Evolutionary conservation across 30 jellyfish, hydroid and myxozoan genomes (phyloP).

Genomic region (Pelagia noctiluca): DNA sequence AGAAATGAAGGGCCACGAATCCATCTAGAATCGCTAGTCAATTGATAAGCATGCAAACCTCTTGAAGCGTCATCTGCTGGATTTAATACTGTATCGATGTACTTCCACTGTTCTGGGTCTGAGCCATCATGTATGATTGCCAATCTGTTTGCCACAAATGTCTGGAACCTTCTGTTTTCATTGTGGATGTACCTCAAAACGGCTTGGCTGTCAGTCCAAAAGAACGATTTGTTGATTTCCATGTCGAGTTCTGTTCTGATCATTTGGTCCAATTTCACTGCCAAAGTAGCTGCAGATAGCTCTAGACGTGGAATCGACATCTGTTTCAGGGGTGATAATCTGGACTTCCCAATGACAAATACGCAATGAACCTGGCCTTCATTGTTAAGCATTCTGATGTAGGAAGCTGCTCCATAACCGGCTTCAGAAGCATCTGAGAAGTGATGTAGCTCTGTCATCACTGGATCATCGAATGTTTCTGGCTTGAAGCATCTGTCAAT

Average conservation of each 20-base stretch:
- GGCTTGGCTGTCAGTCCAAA: slow-evolving; percentile 71
- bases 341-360: slow-evolving; percentile 59
- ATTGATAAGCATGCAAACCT: slow-evolving; percentile 14
- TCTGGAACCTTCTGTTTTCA: slow-evolving; percentile 26
- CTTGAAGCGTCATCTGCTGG: slow-evolving; percentile 64
- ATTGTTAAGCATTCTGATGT: background rate
- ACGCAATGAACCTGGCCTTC: slow-evolving; percentile 34
- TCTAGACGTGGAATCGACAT: slow-evolving; percentile 54
- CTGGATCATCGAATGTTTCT: slow-evolving; percentile 20
- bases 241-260: slow-evolving; percentile 35
- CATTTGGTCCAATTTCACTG: slow-evolving; percentile 30
- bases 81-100: slow-evolving; percentile 14
- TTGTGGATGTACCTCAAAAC: slow-evolving; percentile 54
- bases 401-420: slow-evolving; percentile 56
- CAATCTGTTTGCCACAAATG: slow-evolving; percentile 55
- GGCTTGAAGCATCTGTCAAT: slow-evolving; percentile 9
- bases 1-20: slow-evolving; percentile 8
- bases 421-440: slow-evolving; percentile 50
- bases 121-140: slow-evolving; percentile 68
- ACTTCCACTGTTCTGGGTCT: slow-evolving; percentile 69
- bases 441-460: slow-evolving; percentile 18
- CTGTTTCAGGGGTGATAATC: slow-evolving; percentile 36
- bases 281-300: slow-evolving; percentile 31
- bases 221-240: background rate
- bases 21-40: slow-evolving; percentile 22